Evolutionary conservation across 2,113 vertebrate genomes (phyloP), one percentile per base, ranked within the genome.

Genomic region (Daboia siamensis): DNA sequence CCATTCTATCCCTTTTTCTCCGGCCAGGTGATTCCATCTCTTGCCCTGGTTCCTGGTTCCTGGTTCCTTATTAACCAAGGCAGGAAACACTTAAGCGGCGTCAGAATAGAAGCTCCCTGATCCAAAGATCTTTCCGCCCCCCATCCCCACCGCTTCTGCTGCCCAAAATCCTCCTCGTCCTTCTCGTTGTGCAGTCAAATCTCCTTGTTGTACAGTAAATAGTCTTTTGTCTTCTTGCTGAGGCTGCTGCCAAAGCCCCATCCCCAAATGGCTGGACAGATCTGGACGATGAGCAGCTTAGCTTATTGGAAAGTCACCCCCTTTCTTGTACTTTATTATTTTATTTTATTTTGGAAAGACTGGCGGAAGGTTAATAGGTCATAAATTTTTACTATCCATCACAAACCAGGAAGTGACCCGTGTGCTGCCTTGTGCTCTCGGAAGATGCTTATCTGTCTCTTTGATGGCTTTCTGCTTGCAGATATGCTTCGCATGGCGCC

Each of bases 371-470:
- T 92, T 84, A 97, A 94, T 95, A 97, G 94, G 89, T 94, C 96
- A 95, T 97, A 97, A 96, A 97, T 96, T 96, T 97, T 96, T 97
- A 95, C 97, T 96, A 93, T 96, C 95, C 74, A 86, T 93, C 90
- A 94, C 97, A 95, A 97, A 97, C 96, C 95, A 95, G 97, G 96
- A 97, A 97, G 96, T 97, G 96, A 87, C 95, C 96, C 93, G 46
- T 96, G 24, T 26, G 95, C 89, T 39, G 21, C 92, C 95, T 95
- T 96, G 96, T 96, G 92, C 97, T 95, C 55, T 94, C 94, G 96
- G 96, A 97, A 97, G 98, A 98, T 98, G 96, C 95, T 98, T 98
- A 98, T 99, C 98, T 97, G 94, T 74, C 93, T 95, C 87, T 97
- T 97, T 97, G 96, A 97, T 97, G 97, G 97, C 97, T 97, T 95